phyloP scores from a whole-genome alignment of 2,797 vertebrate genomes.

The Prunella strophiata region DNA sequence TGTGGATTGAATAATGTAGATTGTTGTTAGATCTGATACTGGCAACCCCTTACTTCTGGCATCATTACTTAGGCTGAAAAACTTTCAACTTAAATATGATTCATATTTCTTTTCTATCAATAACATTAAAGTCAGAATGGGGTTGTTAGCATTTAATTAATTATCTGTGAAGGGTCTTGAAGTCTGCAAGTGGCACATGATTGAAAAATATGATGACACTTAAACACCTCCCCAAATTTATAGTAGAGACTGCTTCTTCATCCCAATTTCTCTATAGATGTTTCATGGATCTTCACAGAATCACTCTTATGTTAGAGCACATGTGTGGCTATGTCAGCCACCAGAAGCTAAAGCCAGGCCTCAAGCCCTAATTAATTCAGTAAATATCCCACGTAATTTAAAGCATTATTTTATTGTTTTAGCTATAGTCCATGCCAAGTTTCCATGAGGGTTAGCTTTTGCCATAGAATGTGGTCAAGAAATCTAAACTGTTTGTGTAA shows the following conservation, averaged over 20 bases:
- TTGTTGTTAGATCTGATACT: not conserved
- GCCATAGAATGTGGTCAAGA: constrained; percentile 19
- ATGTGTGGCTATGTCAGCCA: not conserved
- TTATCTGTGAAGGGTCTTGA: constrained; percentile 41
- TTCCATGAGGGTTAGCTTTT: constrained; percentile 30
- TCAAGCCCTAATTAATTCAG: not conserved
- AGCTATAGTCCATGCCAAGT: not conserved
- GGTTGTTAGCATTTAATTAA: constrained; percentile 40
- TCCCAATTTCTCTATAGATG: not conserved
- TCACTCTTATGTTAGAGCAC: not conserved
- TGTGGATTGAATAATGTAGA: not conserved
- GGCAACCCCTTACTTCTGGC: not conserved
- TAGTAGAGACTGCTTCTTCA: not conserved
- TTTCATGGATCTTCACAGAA: not conserved
- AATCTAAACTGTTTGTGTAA: constrained; percentile 37
- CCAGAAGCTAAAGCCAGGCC: not conserved
- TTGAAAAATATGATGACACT: constrained; percentile 19
- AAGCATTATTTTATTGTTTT: constrained; percentile 12
- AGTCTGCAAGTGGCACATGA: not conserved
- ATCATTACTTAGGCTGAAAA: not conserved
- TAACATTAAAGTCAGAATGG: constrained; percentile 2
- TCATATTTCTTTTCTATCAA: constrained; percentile 12
- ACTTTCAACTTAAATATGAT: not conserved
- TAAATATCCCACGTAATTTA: not conserved
- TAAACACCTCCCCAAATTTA: not conserved